These are phyloP conservation scores for Penelope pileata DNA, from an alignment of 2,113 vertebrate genomes.

Conservation along the genomic window DNA sequence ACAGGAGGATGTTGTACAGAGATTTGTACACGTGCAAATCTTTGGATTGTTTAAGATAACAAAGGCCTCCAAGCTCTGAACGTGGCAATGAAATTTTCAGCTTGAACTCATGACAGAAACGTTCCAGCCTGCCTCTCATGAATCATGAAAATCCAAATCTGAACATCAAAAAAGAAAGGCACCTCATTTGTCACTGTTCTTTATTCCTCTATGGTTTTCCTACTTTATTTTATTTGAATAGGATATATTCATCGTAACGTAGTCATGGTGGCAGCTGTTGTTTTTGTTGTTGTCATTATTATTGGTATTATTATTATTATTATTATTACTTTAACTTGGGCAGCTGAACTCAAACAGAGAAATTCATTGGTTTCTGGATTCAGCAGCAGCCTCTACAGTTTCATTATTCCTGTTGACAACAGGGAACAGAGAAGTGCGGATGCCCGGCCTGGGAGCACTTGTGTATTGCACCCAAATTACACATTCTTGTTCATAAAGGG, in stretches of 20 bases:
- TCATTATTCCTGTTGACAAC: slow-evolving; percentile 81
- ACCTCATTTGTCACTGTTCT: slow-evolving; percentile 2
- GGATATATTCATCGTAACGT: slow-evolving; percentile 42
- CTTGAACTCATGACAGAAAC: slow-evolving; percentile 60
- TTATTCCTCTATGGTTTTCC: background rate
- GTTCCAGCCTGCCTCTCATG: background rate
- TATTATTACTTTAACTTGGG: slow-evolving; percentile 36
- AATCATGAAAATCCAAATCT: background rate
- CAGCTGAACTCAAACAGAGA: background rate
- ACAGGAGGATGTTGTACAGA: no score
- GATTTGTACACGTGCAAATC: no score
- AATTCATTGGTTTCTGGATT: slow-evolving; percentile 65
- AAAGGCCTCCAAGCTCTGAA: slow-evolving; percentile 56
- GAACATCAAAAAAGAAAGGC: background rate
- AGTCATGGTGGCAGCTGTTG: background rate
- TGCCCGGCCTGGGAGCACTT: slow-evolving; percentile 74
- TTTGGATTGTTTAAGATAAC: slow-evolving; percentile 49
- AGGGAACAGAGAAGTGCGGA: slow-evolving; percentile 61
- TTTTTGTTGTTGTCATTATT: background rate
- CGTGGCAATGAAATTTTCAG: slow-evolving; percentile 16
- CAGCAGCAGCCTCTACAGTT: slow-evolving; percentile 64
- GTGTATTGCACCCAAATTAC: slow-evolving; percentile 79
- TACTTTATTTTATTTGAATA: slow-evolving; percentile 35
- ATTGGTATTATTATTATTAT: background rate
- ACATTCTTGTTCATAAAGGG: slow-evolving; percentile 78